Conservation (phyloP, 2,888 invertebrate species). For the Mycogona germanica region DNA sequence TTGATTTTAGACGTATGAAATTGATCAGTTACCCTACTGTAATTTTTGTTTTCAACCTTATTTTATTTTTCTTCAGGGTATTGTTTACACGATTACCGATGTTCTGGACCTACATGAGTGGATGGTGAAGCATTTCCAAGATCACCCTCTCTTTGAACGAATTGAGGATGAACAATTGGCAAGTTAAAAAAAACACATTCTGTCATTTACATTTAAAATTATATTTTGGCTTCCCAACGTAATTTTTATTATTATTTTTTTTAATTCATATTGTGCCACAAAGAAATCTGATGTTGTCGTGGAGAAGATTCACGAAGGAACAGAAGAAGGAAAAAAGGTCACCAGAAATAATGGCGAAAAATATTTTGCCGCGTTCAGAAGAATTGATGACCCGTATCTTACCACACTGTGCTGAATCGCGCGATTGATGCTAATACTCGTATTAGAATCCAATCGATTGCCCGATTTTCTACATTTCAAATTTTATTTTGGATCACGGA, state of each 20-base stretch:
- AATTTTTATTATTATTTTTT: conserved; percentile 10
- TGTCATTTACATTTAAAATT: conserved; percentile 7
- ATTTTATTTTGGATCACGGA: no score
- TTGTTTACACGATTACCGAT: conserved; percentile 95
- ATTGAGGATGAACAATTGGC: conserved; percentile 64
- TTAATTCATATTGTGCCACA: conserved; percentile 36
- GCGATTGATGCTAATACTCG: not conserved
- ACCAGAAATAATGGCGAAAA: conserved; percentile 88
- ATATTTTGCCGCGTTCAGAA: conserved; percentile 76
- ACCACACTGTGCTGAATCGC: not conserved
- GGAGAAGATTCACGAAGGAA: conserved; percentile 78
- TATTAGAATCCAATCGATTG: not conserved
- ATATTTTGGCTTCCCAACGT: conserved; percentile 14
- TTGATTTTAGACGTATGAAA: no score
- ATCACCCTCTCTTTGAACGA: conserved; percentile 78
- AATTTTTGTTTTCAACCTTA: no score
- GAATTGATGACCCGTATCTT: conserved; percentile 36
- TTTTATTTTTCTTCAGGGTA: conserved; percentile 46
- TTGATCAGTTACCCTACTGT: no score
- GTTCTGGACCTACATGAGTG: conserved; percentile 93
- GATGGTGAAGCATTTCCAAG: conserved; percentile 85
- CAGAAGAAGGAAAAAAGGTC: conserved; percentile 98
- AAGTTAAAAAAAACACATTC: conserved; percentile 26
- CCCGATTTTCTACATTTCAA: no score
- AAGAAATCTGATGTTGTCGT: conserved; percentile 71